A percentile compares a stretch with the other conserved stretches of the same genome.
Evolutionary conservation across 2,888 invertebrate species (phyloP).

Genomic region (Heteromurus nitidus): DNA sequence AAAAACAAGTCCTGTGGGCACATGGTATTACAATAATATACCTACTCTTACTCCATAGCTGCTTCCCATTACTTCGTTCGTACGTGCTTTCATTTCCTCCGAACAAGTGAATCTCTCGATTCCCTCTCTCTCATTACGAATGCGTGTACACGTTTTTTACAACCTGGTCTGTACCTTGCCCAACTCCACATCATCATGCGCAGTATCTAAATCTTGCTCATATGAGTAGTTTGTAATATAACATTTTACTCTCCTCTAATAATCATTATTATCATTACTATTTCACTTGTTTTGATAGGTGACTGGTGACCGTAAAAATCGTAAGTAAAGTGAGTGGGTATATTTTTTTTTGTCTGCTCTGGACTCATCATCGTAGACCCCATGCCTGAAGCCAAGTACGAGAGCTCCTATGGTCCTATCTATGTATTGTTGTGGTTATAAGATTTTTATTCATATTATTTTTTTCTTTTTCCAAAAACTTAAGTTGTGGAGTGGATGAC

Average conservation of each 20-base stretch:
- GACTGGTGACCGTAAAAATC: slow-evolving; percentile 58
- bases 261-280: slow-evolving; percentile 59
- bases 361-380: slow-evolving; percentile 15
- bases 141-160: slow-evolving; percentile 41
- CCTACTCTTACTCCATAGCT: no score
- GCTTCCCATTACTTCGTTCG: background rate
- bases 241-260: slow-evolving; percentile 43
- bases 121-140: background rate
- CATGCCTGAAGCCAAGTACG: background rate
- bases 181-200: no score
- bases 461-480: background rate
- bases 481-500: slow-evolving; percentile 14
- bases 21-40: slow-evolving; percentile 4
- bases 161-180: no score
- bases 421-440: no score
- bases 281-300: slow-evolving; percentile 64
- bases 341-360: slow-evolving; percentile 26
- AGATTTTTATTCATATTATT: slow-evolving; percentile 23
- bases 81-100: slow-evolving; percentile 58
- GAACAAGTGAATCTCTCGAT: background rate
- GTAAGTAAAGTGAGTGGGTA: slow-evolving; percentile 27
- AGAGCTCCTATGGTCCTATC: no score
- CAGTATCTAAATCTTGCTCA: no score
- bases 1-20: slow-evolving; percentile 58
- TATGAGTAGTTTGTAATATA: slow-evolving; percentile 17